Evolutionary conservation across 2,888 invertebrate species (phyloP).

Genomic region (Eupithecia abbreviata): DNA sequence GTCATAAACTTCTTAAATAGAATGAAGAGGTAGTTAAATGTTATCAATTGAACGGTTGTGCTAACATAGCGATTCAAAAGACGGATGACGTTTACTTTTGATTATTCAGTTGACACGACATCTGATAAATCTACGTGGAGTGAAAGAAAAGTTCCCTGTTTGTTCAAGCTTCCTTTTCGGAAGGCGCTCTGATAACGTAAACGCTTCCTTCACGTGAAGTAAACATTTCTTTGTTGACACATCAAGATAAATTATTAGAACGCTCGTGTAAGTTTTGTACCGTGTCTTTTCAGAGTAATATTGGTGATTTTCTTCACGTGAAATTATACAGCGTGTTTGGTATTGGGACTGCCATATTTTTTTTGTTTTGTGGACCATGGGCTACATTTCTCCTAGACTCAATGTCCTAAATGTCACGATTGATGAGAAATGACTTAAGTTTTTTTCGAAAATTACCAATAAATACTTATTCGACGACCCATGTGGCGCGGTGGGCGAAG

Average conservation of each 20-base stretch:
- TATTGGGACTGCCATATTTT: too few species aligned
- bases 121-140: not conserved
- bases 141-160: constrained; percentile 4
- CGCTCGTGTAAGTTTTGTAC: not conserved
- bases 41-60: too few species aligned
- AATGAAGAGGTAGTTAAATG: too few species aligned
- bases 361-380: too few species aligned
- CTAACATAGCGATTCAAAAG: not conserved
- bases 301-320: not conserved
- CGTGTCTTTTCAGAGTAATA: not conserved
- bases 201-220: constrained; percentile 5
- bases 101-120: not conserved
- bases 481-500: too few species aligned
- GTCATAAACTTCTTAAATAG: too few species aligned
- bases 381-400: too few species aligned
- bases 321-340: too few species aligned
- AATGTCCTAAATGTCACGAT: too few species aligned
- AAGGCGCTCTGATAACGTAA: constrained; percentile 13
- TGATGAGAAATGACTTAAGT: too few species aligned
- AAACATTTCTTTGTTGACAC: constrained; percentile 3
- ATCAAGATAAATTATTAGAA: not conserved
- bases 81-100: not conserved
- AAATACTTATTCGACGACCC: too few species aligned
- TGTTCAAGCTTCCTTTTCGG: constrained; percentile 5
- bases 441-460: too few species aligned